Conservation (phyloP, 1,140 invertebrate genomes). For the Asbolus verrucosus region DNA sequence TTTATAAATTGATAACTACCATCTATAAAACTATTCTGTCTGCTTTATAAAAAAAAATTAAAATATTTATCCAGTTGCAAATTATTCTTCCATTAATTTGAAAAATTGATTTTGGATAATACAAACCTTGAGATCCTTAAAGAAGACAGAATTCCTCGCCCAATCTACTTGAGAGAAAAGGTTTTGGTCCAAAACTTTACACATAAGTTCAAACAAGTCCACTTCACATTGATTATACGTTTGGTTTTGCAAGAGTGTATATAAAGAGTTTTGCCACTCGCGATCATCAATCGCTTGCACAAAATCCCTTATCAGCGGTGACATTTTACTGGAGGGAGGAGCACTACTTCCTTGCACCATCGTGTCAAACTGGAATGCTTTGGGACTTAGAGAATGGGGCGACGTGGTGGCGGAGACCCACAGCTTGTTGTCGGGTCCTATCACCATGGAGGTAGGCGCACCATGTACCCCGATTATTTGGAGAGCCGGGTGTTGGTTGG, state of each 20-base stretch:
- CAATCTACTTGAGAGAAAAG: conserved; percentile 98
- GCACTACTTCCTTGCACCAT: conserved; percentile 63
- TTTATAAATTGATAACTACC: too few species aligned
- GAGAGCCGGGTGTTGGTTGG: conserved; percentile 69
- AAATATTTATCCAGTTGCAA: too few species aligned
- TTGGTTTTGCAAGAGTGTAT: conserved; percentile 90
- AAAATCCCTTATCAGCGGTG: conserved; percentile 91
- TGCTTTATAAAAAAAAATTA: too few species aligned
- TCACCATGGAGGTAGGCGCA: conserved; percentile 63
- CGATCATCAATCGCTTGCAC: conserved; percentile 91
- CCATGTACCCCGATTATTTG: conserved; percentile 65
- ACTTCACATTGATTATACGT: conserved; percentile 98
- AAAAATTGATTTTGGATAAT: conserved; percentile 40
- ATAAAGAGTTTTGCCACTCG: conserved; percentile 94
- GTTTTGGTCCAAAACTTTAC: conserved; percentile 98
- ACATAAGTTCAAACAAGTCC: conserved; percentile 97
- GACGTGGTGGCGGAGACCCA: conserved; percentile 77
- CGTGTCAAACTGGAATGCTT: conserved; percentile 64
- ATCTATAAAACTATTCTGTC: too few species aligned
- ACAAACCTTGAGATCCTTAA: conserved; percentile 98
- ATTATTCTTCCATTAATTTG: too few species aligned
- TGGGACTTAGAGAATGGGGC: conserved; percentile 74
- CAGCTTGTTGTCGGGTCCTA: conserved; percentile 69
- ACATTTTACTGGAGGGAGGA: conserved; percentile 73
- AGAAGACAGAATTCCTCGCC: conserved; percentile 97